Percentiles rank a stretch among this genome's conserved stretches.
Evolutionary conservation across 2,113 vertebrate species (phyloP).

Genomic region (Anseranas semipalmata): DNA sequence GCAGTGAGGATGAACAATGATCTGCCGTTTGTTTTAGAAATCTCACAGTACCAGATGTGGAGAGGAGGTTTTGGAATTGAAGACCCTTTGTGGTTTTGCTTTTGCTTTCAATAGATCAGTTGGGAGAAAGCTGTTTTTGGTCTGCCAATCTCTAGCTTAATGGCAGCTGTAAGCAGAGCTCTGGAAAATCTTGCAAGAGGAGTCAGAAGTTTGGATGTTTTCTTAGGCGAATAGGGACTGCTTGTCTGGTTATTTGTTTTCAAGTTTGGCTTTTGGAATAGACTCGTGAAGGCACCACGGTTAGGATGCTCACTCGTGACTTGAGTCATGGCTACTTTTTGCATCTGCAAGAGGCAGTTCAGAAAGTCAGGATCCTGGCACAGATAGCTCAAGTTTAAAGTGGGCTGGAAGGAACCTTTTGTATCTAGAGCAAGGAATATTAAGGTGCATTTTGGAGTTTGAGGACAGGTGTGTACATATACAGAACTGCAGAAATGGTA

Average conservation of each 20-base stretch:
- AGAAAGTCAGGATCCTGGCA: neutral
- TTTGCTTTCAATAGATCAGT: neutral
- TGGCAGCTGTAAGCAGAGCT: neutral
- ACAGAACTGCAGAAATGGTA: neutral
- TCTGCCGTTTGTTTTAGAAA: neutral
- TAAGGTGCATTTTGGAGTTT: neutral
- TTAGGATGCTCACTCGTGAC: neutral
- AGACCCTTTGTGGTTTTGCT: neutral
- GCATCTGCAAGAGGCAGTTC: neutral
- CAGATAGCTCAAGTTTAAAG: neutral
- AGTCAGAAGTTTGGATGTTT: neutral
- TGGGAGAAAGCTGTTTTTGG: neutral
- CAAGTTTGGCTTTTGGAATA: neutral
- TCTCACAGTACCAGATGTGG: neutral
- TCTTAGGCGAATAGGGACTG: neutral
- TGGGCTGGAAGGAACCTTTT: neutral
- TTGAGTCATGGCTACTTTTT: neutral
- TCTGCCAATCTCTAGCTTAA: neutral
- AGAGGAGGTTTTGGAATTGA: neutral
- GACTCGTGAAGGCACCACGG: neutral
- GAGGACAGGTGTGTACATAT: neutral
- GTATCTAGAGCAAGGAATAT: neutral
- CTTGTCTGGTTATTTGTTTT: neutral
- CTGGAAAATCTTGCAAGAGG: neutral
- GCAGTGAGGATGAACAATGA: neutral